Conservation (phyloP, 2,113 vertebrate species). For the Egretta garzetta region DNA sequence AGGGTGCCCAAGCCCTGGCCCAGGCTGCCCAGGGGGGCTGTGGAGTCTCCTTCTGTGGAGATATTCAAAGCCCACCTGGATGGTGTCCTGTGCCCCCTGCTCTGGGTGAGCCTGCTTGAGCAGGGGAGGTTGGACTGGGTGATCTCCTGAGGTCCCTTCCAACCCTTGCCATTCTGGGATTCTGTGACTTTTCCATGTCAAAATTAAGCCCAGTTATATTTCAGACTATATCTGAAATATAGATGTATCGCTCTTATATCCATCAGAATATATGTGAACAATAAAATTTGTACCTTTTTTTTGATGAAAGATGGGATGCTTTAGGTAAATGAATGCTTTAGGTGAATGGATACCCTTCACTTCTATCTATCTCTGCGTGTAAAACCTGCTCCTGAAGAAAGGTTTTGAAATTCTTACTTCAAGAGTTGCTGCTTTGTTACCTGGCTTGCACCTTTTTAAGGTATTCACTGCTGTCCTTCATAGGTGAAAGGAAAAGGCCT, state of each 20-base stretch:
- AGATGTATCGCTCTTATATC: too few species aligned
- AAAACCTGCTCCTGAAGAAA: neutral
- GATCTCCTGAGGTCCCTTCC: too few species aligned
- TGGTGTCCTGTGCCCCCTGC: too few species aligned
- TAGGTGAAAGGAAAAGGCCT: slow-evolving; percentile 22
- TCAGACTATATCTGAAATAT: neutral
- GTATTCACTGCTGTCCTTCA: neutral
- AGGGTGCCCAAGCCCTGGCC: too few species aligned
- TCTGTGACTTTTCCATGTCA: neutral
- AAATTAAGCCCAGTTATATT: neutral
- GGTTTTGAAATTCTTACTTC: neutral
- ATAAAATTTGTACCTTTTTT: neutral
- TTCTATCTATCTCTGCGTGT: neutral
- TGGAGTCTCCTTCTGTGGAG: too few species aligned
- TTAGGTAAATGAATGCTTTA: neutral
- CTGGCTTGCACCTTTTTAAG: neutral
- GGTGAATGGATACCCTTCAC: neutral
- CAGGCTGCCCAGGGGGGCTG: too few species aligned
- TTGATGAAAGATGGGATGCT: neutral
- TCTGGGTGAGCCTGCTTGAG: too few species aligned
- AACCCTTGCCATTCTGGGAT: too few species aligned
- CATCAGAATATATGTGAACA: neutral
- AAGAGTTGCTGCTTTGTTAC: neutral
- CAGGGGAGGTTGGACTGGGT: too few species aligned
- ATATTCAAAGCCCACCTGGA: too few species aligned